Evolutionary conservation across 2,797 vertebrate genomes (phyloP), one percentile per base, ranked within the genome.

Genomic region (Sarcophilus harrisii): DNA sequence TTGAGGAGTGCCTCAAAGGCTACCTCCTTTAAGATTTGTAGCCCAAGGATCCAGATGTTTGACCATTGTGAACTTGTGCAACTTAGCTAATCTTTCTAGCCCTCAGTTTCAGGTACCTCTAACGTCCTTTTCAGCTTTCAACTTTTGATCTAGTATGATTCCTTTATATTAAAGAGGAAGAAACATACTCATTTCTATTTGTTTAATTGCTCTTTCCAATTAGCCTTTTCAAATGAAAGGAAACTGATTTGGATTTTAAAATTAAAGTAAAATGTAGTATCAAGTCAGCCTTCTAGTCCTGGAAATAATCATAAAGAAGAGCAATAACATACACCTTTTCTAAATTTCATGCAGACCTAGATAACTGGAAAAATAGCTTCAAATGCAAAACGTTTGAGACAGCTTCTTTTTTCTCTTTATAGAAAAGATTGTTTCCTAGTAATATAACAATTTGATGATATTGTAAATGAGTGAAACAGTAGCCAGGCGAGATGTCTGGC

Each of bases 241-340:
- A 94, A 94, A 59, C 54, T 91, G 1, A 30, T 95, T 92, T 92
- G 10, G 10, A 49, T 0, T 45, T 93, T 2, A 52, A 32, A 89
- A 58, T 94, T 59, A 92, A 90, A 96, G 13, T 73, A 60, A 94
- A 96, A 90, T 54, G n/a, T 55, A 81, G 1, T 92, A 94, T 95
- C 58, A 57, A 95, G 73, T 73, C 10, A n/a, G 18, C 91, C 24
- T 92, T 1, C 24, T 16, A 11, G 21, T 49, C 73, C 57, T 57
- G 92, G 60, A 32, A 58, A 90, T 52, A 57, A 60, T 57, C 52
- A 89, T 93, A 94, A 57, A 58, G 32, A 92, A 30, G 49, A 81
- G 21, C 8, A 57, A 93, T 90, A 29, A 29, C 5, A 62, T 28
- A 91, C 27, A 60, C 0, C 29, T 55, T 81, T 52, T 54, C 13